A percentile compares a stretch with the other conserved stretches of the same genome.
phyloP scores from a whole-genome alignment of 2,888 invertebrate genomes.

The Drosophila rellima region DNA sequence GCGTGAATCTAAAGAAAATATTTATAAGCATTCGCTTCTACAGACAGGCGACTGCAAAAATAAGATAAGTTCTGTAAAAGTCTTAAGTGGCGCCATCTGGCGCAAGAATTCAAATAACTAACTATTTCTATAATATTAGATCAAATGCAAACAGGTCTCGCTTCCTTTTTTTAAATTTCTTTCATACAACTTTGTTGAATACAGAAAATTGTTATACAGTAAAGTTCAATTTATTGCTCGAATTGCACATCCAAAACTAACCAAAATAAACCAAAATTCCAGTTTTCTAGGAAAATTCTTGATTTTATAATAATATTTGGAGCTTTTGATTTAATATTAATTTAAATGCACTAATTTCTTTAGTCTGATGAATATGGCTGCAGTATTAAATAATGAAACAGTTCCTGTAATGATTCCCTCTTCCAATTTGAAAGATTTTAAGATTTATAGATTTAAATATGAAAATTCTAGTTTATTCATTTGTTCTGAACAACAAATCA shows the following conservation, averaged over 20 bases:
- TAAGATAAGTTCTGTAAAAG: constrained; percentile 13
- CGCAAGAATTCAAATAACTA: constrained; percentile 3
- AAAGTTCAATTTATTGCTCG: too few relatives aligned
- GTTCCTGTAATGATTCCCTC: too few relatives aligned
- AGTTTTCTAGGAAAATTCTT: too few relatives aligned
- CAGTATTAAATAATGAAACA: too few relatives aligned
- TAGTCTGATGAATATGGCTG: too few relatives aligned
- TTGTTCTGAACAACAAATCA: neutral
- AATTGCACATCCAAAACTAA: too few relatives aligned
- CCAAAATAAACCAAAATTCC: too few relatives aligned
- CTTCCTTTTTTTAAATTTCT: neutral
- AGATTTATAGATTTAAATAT: too few relatives aligned
- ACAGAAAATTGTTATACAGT: neutral
- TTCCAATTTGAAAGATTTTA: too few relatives aligned
- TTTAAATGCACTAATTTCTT: too few relatives aligned
- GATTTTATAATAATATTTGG: too few relatives aligned
- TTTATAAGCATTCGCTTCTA: constrained; percentile 28
- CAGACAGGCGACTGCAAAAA: constrained; percentile 3
- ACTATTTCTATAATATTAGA: neutral
- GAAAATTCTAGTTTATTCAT: neutral
- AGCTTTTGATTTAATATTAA: too few relatives aligned
- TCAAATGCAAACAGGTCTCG: neutral
- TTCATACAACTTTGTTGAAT: neutral
- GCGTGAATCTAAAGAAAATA: constrained; percentile 16
- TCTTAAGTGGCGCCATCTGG: constrained; percentile 24